These are phyloP conservation scores for Agrochola lychnidis DNA, from an alignment of 2,888 invertebrate species.

Conservation along the genomic window DNA sequence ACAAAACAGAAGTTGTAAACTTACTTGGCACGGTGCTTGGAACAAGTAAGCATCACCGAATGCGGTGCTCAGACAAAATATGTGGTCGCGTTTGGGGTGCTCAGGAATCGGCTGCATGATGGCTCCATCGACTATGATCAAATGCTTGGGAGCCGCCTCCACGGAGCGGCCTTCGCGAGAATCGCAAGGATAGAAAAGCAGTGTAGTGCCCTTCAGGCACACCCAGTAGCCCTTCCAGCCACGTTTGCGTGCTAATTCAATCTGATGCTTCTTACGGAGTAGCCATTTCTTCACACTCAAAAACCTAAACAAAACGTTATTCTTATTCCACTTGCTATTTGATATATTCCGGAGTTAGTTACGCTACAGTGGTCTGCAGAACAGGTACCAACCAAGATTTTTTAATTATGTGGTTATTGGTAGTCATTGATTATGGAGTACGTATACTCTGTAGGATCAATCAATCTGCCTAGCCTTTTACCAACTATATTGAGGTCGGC, in stretches of 20 bases:
- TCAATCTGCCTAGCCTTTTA: too few relatives aligned
- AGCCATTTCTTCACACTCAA: slow-evolving; percentile 99
- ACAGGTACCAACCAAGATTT: neutral
- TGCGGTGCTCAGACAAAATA: slow-evolving; percentile 99
- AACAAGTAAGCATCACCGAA: slow-evolving; percentile 99
- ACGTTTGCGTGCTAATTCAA: slow-evolving; percentile 98
- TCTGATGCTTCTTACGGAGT: slow-evolving; percentile 98
- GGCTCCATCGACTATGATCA: slow-evolving; percentile 98
- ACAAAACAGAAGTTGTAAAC: slow-evolving; percentile 57
- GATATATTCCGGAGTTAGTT: neutral
- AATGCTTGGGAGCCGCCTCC: slow-evolving; percentile 98
- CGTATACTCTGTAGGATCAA: too few relatives aligned
- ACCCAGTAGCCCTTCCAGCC: slow-evolving; percentile 99
- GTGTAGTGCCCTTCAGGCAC: slow-evolving; percentile 98
- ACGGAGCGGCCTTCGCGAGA: slow-evolving; percentile 97
- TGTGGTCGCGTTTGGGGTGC: slow-evolving; percentile 99
- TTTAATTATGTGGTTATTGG: neutral
- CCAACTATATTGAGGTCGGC: too few relatives aligned
- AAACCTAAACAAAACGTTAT: slow-evolving; percentile 93
- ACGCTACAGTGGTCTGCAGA: neutral
- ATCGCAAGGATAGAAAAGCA: slow-evolving; percentile 98
- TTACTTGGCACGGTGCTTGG: slow-evolving; percentile 96
- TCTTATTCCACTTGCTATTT: slow-evolving; percentile 1
- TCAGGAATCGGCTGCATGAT: slow-evolving; percentile 99
- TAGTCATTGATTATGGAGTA: neutral